phyloP scores from a whole-genome alignment of 1,140 invertebrate genomes.

The Pectinophora gossypiella region DNA sequence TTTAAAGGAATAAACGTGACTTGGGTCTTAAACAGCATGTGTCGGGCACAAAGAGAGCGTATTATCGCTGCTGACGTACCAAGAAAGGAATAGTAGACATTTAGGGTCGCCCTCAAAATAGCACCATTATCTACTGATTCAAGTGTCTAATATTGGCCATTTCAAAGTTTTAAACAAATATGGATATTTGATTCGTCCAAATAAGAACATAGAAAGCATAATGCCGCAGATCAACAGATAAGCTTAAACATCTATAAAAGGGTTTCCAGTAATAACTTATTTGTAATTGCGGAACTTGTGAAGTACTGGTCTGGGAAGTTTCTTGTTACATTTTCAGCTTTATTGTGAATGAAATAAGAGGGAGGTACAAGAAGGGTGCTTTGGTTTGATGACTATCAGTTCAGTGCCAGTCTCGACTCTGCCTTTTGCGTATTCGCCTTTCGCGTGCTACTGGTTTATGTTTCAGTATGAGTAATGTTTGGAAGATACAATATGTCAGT shows the following conservation, averaged over 20 bases:
- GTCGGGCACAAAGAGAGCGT: too few relatives aligned
- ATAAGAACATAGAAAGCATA: slow-evolving; percentile 23
- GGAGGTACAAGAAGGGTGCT: slow-evolving; percentile 16
- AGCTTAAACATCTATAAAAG: slow-evolving; percentile 28
- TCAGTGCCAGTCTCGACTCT: slow-evolving; percentile 18
- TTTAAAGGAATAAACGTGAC: too few relatives aligned
- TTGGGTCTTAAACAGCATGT: too few relatives aligned
- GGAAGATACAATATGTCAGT: background rate
- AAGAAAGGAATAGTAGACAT: too few relatives aligned
- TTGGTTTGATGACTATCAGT: slow-evolving; percentile 36
- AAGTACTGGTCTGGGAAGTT: background rate
- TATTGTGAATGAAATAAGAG: background rate
- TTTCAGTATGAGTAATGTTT: slow-evolving; percentile 9
- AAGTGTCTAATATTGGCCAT: background rate
- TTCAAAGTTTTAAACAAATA: slow-evolving; percentile 3
- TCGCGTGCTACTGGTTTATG: slow-evolving; percentile 22
- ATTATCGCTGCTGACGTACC: too few relatives aligned
- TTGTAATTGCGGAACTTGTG: slow-evolving; percentile 34
- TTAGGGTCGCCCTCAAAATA: too few relatives aligned
- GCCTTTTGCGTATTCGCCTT: slow-evolving; percentile 20
- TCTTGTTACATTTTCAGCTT: too few relatives aligned
- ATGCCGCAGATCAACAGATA: slow-evolving; percentile 25
- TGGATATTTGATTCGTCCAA: slow-evolving; percentile 14
- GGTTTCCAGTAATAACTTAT: slow-evolving; percentile 40
- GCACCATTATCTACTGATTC: too few relatives aligned